A percentile compares a stretch with the other conserved stretches of the same genome.
phyloP scores from a whole-genome alignment of 2,113 vertebrate genomes.

The Oenanthe oenanthe region DNA sequence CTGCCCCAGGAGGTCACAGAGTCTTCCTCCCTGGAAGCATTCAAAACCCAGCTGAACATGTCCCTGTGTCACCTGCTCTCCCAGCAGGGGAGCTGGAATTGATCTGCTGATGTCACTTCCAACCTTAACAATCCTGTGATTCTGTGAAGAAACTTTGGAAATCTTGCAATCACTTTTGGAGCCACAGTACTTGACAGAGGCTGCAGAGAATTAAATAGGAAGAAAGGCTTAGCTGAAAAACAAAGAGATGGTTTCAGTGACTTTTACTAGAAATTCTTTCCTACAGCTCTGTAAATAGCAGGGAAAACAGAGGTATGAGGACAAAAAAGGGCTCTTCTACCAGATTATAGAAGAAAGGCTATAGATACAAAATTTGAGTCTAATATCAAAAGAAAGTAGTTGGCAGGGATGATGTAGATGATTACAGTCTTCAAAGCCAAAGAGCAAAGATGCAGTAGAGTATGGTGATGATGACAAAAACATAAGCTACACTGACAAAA shows the following conservation, averaged over 20 bases:
- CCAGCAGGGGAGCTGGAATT: background rate
- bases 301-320: background rate
- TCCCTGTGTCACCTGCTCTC: background rate
- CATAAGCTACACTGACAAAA: rapidly evolving
- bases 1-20: rapidly evolving
- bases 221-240: background rate
- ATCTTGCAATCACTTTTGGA: background rate
- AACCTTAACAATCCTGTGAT: background rate
- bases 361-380: background rate
- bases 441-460: background rate
- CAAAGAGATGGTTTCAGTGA: background rate
- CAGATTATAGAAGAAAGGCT: background rate
- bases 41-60: background rate
- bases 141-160: background rate
- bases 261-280: background rate
- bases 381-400: background rate
- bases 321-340: background rate
- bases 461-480: background rate
- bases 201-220: background rate
- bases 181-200: background rate
- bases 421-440: background rate
- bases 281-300: background rate
- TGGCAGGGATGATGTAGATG: background rate
- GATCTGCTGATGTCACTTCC: background rate
- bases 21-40: background rate